Percentiles rank a stretch among this genome's conserved stretches.
Evolutionary conservation across 2,888 invertebrate genomes (phyloP).

Genomic region (Drosophila kuntzei): DNA sequence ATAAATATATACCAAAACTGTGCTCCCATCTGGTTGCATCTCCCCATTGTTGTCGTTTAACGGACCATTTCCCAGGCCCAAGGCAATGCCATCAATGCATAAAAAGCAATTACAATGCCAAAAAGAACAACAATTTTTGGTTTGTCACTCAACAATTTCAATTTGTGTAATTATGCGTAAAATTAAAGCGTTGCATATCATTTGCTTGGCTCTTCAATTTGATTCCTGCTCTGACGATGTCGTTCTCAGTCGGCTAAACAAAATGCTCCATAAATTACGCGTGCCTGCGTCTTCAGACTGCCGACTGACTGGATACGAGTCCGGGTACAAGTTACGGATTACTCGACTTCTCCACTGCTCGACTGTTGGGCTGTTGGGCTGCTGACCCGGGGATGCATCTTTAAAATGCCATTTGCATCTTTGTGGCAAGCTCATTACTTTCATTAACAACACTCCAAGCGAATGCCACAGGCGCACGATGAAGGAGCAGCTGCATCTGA

Average conservation of each 20-base stretch:
- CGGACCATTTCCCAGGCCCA: constrained; percentile 5
- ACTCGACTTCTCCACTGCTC: not conserved
- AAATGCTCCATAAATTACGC: constrained; percentile 82
- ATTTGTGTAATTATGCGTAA: constrained; percentile 82
- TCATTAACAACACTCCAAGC: constrained; percentile 79
- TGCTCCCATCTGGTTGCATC: constrained; percentile 24
- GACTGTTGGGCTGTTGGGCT: constrained; percentile 1
- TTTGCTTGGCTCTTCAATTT: constrained; percentile 68
- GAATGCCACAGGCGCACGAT: constrained; percentile 66
- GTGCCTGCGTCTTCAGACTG: constrained; percentile 61
- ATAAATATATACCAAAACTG: not conserved
- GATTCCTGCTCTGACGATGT: constrained; percentile 43
- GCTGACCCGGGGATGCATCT: constrained; percentile 80
- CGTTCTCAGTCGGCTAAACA: constrained; percentile 44
- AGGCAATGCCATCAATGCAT: constrained; percentile 50
- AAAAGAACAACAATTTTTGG: constrained; percentile 47
- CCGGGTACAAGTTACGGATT: constrained; percentile 5
- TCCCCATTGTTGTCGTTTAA: constrained; percentile 50
- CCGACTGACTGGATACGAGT: constrained; percentile 16
- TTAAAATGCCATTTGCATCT: constrained; percentile 85
- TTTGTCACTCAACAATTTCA: constrained; percentile 79
- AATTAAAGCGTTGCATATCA: constrained; percentile 81
- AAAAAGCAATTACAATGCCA: constrained; percentile 69
- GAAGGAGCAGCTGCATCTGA: constrained; percentile 61
- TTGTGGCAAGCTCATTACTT: constrained; percentile 82